Percentiles rank a stretch among this genome's conserved stretches.
phyloP scores from a whole-genome alignment of 2,888 invertebrate genomes.

The Drosophila nr. perissopoda region DNA sequence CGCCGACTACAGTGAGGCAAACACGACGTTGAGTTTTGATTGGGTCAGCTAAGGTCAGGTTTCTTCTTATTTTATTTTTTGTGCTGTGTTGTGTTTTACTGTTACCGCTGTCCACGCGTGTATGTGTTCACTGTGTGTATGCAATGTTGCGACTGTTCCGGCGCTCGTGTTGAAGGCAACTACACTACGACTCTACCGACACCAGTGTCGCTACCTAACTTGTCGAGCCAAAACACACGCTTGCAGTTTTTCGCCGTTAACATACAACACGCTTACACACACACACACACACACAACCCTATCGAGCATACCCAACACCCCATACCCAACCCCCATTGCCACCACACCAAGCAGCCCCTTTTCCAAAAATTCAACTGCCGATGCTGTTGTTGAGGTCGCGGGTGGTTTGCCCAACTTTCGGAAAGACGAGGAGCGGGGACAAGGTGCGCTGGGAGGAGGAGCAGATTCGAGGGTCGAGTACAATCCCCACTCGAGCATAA shows the following conservation, averaged over 20 bases:
- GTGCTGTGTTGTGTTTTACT: conserved; percentile 6
- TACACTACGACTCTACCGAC: conserved; percentile 39
- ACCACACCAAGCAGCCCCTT: conserved; percentile 27
- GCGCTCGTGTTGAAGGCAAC: conserved; percentile 70
- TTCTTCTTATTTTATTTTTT: not conserved
- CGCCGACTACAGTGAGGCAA: conserved; percentile 16
- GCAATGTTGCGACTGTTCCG: conserved; percentile 69
- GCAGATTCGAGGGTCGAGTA: conserved; percentile 8
- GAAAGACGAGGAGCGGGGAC: conserved; percentile 24
- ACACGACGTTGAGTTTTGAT: not conserved
- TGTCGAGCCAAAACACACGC: conserved; percentile 49
- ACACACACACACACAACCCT: not conserved
- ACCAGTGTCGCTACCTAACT: conserved; percentile 26
- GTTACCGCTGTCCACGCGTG: conserved; percentile 17
- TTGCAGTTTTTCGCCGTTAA: conserved; percentile 65
- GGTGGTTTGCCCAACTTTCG: conserved; percentile 44
- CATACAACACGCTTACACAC: conserved; percentile 18
- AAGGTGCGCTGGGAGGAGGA: not conserved
- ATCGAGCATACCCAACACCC: not conserved
- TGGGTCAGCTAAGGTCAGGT: conserved; percentile 51
- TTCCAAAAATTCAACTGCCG: conserved; percentile 4
- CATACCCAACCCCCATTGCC: not conserved
- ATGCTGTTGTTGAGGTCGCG: conserved; percentile 13
- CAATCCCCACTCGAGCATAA: conserved; percentile 44
- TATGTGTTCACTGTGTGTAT: conserved; percentile 5